Evolutionary conservation across 2,113 vertebrate genomes (phyloP).

Genomic region (Cheirogaleus medius): DNA sequence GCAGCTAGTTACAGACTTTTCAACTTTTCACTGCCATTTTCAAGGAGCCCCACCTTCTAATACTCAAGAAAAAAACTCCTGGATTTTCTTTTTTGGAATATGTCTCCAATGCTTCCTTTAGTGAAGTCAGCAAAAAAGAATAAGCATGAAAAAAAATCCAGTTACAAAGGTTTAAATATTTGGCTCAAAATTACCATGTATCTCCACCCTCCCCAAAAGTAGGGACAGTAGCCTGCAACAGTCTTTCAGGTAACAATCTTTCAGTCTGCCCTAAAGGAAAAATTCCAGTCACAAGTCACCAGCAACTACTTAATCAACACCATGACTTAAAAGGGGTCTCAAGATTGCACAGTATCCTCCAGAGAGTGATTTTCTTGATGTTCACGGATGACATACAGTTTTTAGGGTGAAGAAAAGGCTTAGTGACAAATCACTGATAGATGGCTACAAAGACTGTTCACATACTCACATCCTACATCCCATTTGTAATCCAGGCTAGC

Average conservation of each 20-base stretch:
- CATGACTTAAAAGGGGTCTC: constrained; percentile 61
- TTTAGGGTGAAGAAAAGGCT: constrained; percentile 63
- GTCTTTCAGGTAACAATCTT: constrained; percentile 55
- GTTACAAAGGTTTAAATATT: constrained; percentile 53
- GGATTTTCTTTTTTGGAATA: constrained; percentile 8
- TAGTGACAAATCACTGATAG: constrained; percentile 67
- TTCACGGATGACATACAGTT: constrained; percentile 55
- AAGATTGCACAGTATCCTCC: constrained; percentile 67
- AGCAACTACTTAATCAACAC: constrained; percentile 74
- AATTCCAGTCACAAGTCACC: constrained; percentile 68
- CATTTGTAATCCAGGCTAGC: constrained; percentile 70
- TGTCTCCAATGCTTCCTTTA: constrained; percentile 23
- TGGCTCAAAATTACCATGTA: constrained; percentile 44
- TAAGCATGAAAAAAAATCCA: background rate
- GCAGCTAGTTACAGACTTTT: constrained; percentile 11
- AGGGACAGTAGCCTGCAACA: constrained; percentile 16
- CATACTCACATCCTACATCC: constrained; percentile 28
- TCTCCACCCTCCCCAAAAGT: background rate
- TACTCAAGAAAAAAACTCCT: background rate
- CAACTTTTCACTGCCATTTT: constrained; percentile 19
- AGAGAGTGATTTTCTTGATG: constrained; percentile 74
- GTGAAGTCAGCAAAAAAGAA: background rate
- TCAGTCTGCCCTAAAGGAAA: constrained; percentile 41
- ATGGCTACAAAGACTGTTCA: constrained; percentile 50
- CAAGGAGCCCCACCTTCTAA: background rate